Evolutionary conservation across 2,888 invertebrate species (phyloP).

Genomic region (Orchestes rusci): DNA sequence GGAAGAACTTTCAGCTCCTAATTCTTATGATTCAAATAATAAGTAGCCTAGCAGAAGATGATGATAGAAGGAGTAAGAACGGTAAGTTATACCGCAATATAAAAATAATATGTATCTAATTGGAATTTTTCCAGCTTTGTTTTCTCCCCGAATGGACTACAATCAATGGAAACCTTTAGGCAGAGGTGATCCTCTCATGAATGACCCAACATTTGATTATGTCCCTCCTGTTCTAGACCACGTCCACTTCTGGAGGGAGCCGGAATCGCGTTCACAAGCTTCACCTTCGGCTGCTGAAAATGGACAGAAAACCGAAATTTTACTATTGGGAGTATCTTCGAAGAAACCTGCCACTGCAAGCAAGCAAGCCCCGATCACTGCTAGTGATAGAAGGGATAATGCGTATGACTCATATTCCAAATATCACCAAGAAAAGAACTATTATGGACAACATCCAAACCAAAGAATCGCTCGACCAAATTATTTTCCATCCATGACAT

Average conservation of each 20-base stretch:
- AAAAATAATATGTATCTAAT: too few relatives aligned
- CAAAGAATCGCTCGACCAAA: slow-evolving; percentile 38
- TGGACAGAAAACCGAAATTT: slow-evolving; percentile 47
- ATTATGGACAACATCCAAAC: slow-evolving; percentile 36
- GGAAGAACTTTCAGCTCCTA: slow-evolving; percentile 35
- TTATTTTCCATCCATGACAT: slow-evolving; percentile 42
- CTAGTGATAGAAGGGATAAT: slow-evolving; percentile 14
- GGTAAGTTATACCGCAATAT: too few relatives aligned
- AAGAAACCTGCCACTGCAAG: slow-evolving; percentile 52
- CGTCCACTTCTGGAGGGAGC: slow-evolving; percentile 75
- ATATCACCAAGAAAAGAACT: slow-evolving; percentile 41
- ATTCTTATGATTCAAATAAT: slow-evolving; percentile 23
- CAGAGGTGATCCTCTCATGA: slow-evolving; percentile 72
- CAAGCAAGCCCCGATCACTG: not conserved
- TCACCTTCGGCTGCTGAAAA: slow-evolving; percentile 35
- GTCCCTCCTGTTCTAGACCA: slow-evolving; percentile 72
- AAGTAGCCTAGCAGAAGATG: slow-evolving; percentile 9
- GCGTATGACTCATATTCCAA: slow-evolving; percentile 34
- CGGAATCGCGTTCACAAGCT: slow-evolving; percentile 48
- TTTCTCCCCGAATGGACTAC: slow-evolving; percentile 73
- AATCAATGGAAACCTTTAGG: slow-evolving; percentile 82
- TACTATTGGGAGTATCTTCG: slow-evolving; percentile 62
- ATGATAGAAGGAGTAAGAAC: not conserved
- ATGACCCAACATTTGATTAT: slow-evolving; percentile 80
- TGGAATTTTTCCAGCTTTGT: too few relatives aligned